Evolutionary conservation across 1,140 invertebrate genomes (phyloP), one percentile per base, ranked within the genome.

Genomic region (Drosophila takahashii): DNA sequence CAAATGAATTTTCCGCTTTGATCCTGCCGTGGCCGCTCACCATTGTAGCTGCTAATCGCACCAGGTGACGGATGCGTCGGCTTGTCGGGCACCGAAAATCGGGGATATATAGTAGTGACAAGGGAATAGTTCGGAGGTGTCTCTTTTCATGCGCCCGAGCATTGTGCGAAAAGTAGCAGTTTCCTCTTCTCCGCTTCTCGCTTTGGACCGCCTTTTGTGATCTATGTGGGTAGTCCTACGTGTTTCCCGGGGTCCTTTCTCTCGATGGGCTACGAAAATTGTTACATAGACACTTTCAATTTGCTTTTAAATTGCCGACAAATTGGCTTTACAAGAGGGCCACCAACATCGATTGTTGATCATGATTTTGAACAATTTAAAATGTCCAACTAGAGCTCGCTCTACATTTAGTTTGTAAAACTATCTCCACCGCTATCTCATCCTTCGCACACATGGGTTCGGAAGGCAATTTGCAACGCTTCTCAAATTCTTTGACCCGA

Each of bases 1-100:
- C 75, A 75, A 91, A 91, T 91, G 76, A 77, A 86, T 91, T 91
- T 91, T 86, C 90, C 77, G 77, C 90, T 91, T 91, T 91, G 90
- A 91, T 91, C 73, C 79, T 76, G 81, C 90, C 90, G 90, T 91
- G 65, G 81, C 90, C 76, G 87, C 58, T 48, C 58, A 39, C 50
- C 65, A 80, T 90, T 84, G 77, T 83, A 60, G 53, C 70, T 39
- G 69, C 48, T 90, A 81, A 84, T 87, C 87, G 70, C 81, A 79
- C 81, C 85, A 86, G 90, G 90, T 90, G 85, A 90, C 85, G 89
- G 83, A 89, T 77, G 77, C 76, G 34, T 80, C 84, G 69, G 77
- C 47, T 83, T 71, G 76, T 72, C 77, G 69, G 64, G 58, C n/a
- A 41, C 26, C 37, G 10, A 51, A 45, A 36, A 29, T 66, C 54